phyloP scores from a whole-genome alignment of 2,888 invertebrate species.

The Agonopterix subpropinquella region DNA sequence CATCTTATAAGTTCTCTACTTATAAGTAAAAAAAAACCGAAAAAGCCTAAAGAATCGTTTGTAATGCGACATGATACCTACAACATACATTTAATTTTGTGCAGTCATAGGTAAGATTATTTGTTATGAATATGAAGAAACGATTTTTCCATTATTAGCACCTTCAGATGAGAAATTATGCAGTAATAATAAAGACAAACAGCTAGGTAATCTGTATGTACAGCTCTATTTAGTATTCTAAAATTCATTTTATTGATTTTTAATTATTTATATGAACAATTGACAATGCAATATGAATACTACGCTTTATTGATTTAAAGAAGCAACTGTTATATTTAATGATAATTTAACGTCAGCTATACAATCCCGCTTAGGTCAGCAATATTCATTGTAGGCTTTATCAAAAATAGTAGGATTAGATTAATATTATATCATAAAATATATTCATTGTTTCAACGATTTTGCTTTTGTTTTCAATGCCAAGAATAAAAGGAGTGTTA shows the following conservation, averaged over 20 bases:
- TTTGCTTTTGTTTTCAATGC: conserved; percentile 58
- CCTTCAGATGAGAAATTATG: neutral
- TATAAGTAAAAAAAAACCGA: no score
- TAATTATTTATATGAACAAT: conserved; percentile 8
- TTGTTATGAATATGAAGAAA: neutral
- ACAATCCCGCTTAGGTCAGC: conserved; percentile 59
- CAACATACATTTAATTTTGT: no score
- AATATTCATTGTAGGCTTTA: conserved; percentile 67
- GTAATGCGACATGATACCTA: no score
- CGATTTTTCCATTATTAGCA: neutral
- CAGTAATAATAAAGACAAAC: neutral
- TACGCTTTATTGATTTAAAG: conserved; percentile 11
- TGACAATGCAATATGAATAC: conserved; percentile 14
- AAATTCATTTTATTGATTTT: neutral
- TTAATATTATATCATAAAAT: conserved; percentile 73
- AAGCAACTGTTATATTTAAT: conserved; percentile 10
- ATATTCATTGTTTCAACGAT: conserved; percentile 68
- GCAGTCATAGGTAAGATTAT: no score
- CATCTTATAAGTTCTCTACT: no score
- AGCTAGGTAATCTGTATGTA: neutral
- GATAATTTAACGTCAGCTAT: conserved; percentile 30
- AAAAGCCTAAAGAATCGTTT: no score
- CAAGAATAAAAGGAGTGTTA: conserved; percentile 17
- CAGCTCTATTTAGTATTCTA: conserved; percentile 1
- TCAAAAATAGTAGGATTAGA: conserved; percentile 75